Conservation (phyloP, 2,797 vertebrate genomes). For the Clamator glandarius region DNA sequence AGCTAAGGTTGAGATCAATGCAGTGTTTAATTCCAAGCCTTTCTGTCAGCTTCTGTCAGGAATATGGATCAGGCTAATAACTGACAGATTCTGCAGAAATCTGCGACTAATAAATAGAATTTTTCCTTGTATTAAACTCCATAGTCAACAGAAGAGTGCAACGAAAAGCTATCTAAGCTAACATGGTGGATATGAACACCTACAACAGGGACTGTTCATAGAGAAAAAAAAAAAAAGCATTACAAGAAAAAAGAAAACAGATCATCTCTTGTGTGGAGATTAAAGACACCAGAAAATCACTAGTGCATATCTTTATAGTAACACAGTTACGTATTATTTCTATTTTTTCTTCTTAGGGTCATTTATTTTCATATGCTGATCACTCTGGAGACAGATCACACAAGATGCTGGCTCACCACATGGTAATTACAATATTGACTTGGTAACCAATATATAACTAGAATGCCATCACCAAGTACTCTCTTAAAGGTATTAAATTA, state of each 20-base stretch:
- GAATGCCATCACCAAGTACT: background rate
- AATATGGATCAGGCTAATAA: background rate
- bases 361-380: background rate
- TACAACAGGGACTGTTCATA: background rate
- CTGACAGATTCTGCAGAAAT: background rate
- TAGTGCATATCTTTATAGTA: background rate
- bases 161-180: background rate
- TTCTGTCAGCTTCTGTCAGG: background rate
- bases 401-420: background rate
- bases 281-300: background rate
- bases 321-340: background rate
- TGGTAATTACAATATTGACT: background rate
- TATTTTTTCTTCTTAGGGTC: background rate
- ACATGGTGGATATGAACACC: background rate
- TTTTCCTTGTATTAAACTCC: background rate
- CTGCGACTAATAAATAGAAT: background rate
- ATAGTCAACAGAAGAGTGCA: background rate
- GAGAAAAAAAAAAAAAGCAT: background rate
- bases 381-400: background rate
- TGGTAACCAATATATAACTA: background rate
- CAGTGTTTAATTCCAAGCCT: background rate
- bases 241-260: background rate
- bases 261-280: background rate
- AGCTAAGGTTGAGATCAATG: fast-evolving
- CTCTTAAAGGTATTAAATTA: background rate